Percentiles rank a stretch among this genome's conserved stretches.
Evolutionary conservation across 1,140 invertebrate species (phyloP).

Genomic region (Aphaenogaster rudis): DNA sequence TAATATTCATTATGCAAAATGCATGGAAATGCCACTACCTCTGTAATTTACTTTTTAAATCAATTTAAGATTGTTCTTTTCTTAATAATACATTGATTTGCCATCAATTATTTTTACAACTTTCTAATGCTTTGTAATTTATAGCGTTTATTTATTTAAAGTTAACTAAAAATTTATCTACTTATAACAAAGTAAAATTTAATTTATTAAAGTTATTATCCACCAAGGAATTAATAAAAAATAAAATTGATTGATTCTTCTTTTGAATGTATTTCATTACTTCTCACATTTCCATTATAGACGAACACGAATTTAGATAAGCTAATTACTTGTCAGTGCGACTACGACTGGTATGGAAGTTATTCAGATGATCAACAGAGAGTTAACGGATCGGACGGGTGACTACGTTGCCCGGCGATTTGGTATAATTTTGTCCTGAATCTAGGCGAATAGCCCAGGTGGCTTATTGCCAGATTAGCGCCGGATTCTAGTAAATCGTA

Average conservation of each 20-base stretch:
- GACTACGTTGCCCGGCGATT: conserved; percentile 40
- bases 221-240: not conserved
- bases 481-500: conserved; percentile 62
- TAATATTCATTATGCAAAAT: not conserved
- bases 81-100: not conserved
- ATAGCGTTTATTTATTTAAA: not conserved
- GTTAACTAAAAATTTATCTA: not conserved
- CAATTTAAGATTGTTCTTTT: not conserved
- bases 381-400: conserved; percentile 46
- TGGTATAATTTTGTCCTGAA: conserved; percentile 39
- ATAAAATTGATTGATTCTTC: not conserved
- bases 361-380: conserved; percentile 50
- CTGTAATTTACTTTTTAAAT: not conserved
- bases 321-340: conserved; percentile 17
- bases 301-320: not conserved
- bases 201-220: not conserved
- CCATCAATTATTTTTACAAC: not conserved
- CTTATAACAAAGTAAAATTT: not conserved
- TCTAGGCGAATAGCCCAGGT: conserved; percentile 61
- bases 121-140: not conserved
- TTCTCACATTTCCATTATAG: not conserved
- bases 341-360: conserved; percentile 19
- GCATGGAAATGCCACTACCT: not conserved
- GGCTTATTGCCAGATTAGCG: conserved; percentile 71
- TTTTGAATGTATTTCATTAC: not conserved